phyloP scores from a whole-genome alignment of 2,113 vertebrate species.

The Rhodinocichla rosea region DNA sequence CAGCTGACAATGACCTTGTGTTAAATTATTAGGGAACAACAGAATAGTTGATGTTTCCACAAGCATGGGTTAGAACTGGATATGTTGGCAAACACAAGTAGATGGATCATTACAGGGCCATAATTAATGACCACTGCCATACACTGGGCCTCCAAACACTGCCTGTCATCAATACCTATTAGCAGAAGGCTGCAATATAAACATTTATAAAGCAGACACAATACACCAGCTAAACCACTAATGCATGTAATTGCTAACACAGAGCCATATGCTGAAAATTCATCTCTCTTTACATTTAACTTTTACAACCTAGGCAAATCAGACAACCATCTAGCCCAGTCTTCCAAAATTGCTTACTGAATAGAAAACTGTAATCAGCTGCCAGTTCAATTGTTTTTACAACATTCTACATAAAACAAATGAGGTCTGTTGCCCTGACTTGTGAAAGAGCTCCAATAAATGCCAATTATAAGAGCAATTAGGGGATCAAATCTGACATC shows the following conservation, averaged over 20 bases:
- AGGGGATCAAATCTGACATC: not conserved
- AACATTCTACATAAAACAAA: not conserved
- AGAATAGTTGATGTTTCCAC: not conserved
- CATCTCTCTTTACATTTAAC: not conserved
- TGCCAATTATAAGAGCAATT: not conserved
- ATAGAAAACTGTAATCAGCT: not conserved
- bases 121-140: not conserved
- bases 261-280: not conserved
- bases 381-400: not conserved
- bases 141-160: not conserved
- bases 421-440: not conserved
- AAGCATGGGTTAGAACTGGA: not conserved
- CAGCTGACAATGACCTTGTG: not conserved
- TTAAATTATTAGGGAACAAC: not conserved
- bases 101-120: not conserved
- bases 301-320: not conserved
- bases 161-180: not conserved
- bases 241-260: not conserved
- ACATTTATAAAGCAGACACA: slow-evolving; percentile 17
- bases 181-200: not conserved
- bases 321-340: not conserved
- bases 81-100: not conserved
- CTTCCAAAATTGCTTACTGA: not conserved
- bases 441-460: not conserved
- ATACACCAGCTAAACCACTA: not conserved